Percentiles rank a stretch among this genome's conserved stretches.
Conservation (phyloP, 2,888 invertebrate species). For the Drosophila barbarae region DNA sequence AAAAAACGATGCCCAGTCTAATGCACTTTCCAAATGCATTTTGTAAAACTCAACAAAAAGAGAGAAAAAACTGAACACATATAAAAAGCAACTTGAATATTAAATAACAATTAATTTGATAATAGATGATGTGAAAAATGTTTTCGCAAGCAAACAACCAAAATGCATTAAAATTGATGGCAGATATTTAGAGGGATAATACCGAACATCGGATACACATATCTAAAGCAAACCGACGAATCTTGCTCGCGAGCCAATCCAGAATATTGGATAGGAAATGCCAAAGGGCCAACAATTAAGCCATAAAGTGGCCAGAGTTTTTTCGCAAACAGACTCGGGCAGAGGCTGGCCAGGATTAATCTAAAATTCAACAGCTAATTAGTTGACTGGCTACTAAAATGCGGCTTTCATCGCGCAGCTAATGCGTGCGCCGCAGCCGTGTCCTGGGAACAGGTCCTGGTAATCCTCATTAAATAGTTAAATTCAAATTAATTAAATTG, state of each 20-base stretch:
- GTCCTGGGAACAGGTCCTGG: conserved; percentile 46
- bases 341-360: conserved; percentile 53
- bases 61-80: background rate
- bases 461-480: conserved; percentile 75
- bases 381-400: conserved; percentile 65
- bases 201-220: background rate
- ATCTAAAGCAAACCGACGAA: conserved; percentile 2
- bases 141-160: conserved; percentile 58
- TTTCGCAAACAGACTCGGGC: conserved; percentile 9
- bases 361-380: conserved; percentile 76
- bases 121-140: conserved; percentile 59
- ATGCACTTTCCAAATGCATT: conserved; percentile 69
- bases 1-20: conserved; percentile 46
- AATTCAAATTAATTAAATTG: conserved; percentile 76
- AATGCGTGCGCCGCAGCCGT: conserved; percentile 25
- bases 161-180: conserved; percentile 68
- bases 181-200: conserved; percentile 1
- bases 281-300: conserved; percentile 20
- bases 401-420: conserved; percentile 59
- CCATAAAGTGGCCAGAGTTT: conserved; percentile 5
- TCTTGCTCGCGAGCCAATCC: conserved; percentile 8
- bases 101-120: conserved; percentile 70
- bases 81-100: conserved; percentile 45
- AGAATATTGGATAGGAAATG: background rate
- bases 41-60: conserved; percentile 33